Percentiles rank a stretch among this genome's conserved stretches.
These are phyloP conservation scores for human DNA, from an alignment of 2,113 vertebrate genomes.

Conservation along the genomic window GRCh38 chrX:72298001-72298500, in stretches of 20 bases:
- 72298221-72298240: neutral
- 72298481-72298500: neutral
- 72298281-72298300: neutral
- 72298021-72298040: neutral
- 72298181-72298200: neutral
- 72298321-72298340: neutral
- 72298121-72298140: neutral
- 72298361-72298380: neutral
- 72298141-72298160: neutral
- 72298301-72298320: slow-evolving; percentile 4
- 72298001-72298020: neutral
- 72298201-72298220: neutral
- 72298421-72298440: neutral
- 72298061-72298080: slow-evolving; percentile 32
- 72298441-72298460: neutral
- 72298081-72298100: neutral
- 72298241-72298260: neutral
- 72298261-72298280: neutral
- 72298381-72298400: neutral
- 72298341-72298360: neutral
- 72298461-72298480: neutral
- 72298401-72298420: neutral
- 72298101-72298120: neutral
- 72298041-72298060: neutral
- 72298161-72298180: neutral